phyloP scores from a whole-genome alignment of 2,888 invertebrate species.

The Clistopyga incitator region DNA sequence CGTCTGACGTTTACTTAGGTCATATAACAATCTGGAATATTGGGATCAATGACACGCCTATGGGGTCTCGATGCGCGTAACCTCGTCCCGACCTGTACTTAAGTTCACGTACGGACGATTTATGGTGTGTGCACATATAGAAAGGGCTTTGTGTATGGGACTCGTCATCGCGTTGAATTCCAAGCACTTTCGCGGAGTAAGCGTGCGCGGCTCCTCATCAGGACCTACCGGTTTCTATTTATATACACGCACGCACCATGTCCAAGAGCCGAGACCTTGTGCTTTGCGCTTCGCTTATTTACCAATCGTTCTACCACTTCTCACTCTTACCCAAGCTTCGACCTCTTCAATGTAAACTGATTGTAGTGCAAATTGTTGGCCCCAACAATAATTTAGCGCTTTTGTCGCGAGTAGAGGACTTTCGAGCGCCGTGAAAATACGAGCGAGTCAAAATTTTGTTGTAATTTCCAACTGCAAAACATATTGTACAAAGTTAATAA shows the following conservation, averaged over 20 bases:
- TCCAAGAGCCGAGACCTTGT: conserved; percentile 58
- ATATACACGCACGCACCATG: conserved; percentile 75
- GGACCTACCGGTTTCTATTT: conserved; percentile 82
- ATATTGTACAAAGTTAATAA: too few relatives aligned
- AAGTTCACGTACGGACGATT: conserved; percentile 60
- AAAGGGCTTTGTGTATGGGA: background rate
- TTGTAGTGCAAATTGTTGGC: background rate
- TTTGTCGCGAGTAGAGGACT: background rate
- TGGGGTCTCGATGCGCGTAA: conserved; percentile 51
- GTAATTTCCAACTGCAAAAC: background rate
- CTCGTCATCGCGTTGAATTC: conserved; percentile 78
- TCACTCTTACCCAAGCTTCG: conserved; percentile 6
- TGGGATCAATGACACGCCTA: conserved; percentile 79
- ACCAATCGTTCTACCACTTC: conserved; percentile 49
- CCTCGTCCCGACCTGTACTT: conserved; percentile 73
- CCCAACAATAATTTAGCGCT: background rate
- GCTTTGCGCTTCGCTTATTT: conserved; percentile 58
- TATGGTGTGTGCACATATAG: background rate
- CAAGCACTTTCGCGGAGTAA: conserved; percentile 73
- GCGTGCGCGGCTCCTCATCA: conserved; percentile 65
- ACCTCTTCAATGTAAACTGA: background rate
- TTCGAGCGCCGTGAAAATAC: background rate
- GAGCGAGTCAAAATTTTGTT: background rate
- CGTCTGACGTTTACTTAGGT: background rate
- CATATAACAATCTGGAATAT: conserved; percentile 60